A percentile compares a stretch with the other conserved stretches of the same genome.
These are phyloP conservation scores for Luperina testacea DNA, from an alignment of 2,888 invertebrate species.

Conservation along the genomic window DNA sequence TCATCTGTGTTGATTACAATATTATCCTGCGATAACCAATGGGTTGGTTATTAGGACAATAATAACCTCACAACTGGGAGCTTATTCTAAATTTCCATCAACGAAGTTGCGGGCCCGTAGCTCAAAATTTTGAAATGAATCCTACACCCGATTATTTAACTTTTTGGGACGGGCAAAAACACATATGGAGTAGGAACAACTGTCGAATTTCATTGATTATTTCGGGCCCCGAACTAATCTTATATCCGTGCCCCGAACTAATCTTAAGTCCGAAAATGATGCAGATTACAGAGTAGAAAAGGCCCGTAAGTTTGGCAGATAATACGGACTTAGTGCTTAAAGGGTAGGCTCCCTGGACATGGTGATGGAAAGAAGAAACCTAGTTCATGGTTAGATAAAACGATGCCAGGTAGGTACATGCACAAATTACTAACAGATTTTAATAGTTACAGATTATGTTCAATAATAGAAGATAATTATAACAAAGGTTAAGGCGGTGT, in stretches of 20 bases:
- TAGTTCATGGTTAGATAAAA: background rate
- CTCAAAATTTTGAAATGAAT: too few relatives aligned
- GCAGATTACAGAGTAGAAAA: background rate
- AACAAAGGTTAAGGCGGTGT: constrained; percentile 86
- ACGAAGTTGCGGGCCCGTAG: too few relatives aligned
- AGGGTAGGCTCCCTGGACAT: background rate
- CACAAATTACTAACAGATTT: constrained; percentile 50
- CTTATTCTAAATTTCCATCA: too few relatives aligned
- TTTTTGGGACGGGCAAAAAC: background rate
- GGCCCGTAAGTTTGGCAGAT: background rate
- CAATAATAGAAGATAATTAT: constrained; percentile 83
- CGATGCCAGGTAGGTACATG: constrained; percentile 11
- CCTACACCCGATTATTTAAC: too few relatives aligned
- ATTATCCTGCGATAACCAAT: background rate
- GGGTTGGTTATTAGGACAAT: background rate
- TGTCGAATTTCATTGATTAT: background rate
- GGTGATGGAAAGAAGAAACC: background rate
- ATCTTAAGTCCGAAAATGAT: background rate
- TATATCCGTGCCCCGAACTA: background rate
- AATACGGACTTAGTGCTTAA: background rate
- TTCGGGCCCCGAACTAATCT: background rate
- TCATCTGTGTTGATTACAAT: background rate
- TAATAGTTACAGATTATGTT: constrained; percentile 72
- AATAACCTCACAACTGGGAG: too few relatives aligned
- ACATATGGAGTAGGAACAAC: background rate